Percentiles rank a stretch among this genome's conserved stretches.
Conservation (phyloP, 2,797 vertebrate species). For the Hydrophis major region DNA sequence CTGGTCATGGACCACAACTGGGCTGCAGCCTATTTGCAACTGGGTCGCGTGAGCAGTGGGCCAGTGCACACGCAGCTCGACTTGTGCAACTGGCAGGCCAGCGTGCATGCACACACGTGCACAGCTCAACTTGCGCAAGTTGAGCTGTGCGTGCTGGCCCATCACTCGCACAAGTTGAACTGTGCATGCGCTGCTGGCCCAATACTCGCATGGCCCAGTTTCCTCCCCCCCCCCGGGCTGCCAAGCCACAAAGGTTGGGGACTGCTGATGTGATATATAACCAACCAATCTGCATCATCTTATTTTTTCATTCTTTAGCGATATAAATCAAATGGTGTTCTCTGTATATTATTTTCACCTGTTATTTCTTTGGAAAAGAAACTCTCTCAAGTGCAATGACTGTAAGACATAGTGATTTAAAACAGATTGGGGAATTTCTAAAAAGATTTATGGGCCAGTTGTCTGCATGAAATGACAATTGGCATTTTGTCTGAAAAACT, state of each 20-base stretch:
- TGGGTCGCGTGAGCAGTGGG: rapidly evolving
- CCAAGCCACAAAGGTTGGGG: background rate
- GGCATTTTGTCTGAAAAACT: background rate
- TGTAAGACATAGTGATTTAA: background rate
- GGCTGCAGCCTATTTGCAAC: background rate
- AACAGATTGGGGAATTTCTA: background rate
- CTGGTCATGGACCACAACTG: no score
- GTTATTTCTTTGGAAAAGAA: background rate
- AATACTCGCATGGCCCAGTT: background rate
- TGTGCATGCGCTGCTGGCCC: rapidly evolving
- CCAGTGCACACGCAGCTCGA: background rate
- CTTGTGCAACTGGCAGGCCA: background rate
- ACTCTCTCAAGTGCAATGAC: background rate
- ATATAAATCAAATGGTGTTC: background rate
- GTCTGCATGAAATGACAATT: background rate
- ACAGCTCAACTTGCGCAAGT: background rate
- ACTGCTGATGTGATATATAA: background rate
- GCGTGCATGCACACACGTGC: background rate
- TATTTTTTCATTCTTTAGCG: background rate
- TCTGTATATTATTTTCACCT: background rate
- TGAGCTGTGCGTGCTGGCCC: rapidly evolving
- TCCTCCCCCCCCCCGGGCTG: no score
- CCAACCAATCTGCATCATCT: background rate
- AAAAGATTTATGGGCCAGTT: background rate
- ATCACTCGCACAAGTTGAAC: background rate